Evolutionary conservation across 1,140 invertebrate genomes (phyloP).

Genomic region (Drosophila nigromelanica): DNA sequence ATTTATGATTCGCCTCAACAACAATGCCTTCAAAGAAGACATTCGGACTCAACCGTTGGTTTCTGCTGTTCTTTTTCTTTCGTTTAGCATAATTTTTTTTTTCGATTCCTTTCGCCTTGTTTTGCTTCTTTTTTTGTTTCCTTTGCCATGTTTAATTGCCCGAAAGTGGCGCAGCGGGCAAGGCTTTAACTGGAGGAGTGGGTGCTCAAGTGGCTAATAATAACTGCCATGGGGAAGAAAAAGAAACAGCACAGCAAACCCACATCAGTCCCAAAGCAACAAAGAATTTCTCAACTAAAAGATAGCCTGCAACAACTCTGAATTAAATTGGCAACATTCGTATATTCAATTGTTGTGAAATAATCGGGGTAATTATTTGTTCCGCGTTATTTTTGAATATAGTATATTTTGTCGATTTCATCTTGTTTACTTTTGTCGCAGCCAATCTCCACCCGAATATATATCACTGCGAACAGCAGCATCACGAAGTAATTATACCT

Average conservation of each 20-base stretch:
- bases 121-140: conserved; percentile 23
- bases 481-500: no score
- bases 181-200: background rate
- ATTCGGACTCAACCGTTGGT: conserved; percentile 8
- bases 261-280: background rate
- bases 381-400: no score
- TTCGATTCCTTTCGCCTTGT: conserved; percentile 14
- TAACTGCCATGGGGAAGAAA: conserved; percentile 12
- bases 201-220: conserved; percentile 13
- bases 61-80: conserved; percentile 16
- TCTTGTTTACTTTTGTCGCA: no score
- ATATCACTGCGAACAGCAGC: no score
- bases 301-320: background rate
- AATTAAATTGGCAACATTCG: background rate
- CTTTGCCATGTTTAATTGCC: conserved; percentile 45
- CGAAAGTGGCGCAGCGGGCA: conserved; percentile 30
- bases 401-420: no score
- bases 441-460: no score
- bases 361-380: no score
- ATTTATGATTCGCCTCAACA: background rate
- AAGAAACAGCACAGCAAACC: background rate
- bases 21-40: background rate
- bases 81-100: conserved; percentile 5
- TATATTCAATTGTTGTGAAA: no score
- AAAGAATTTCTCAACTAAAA: background rate